Evolutionary conservation across 2,113 vertebrate species (phyloP), one percentile per base, ranked within the genome.

Genomic region (Paedocypris sp.): DNA sequence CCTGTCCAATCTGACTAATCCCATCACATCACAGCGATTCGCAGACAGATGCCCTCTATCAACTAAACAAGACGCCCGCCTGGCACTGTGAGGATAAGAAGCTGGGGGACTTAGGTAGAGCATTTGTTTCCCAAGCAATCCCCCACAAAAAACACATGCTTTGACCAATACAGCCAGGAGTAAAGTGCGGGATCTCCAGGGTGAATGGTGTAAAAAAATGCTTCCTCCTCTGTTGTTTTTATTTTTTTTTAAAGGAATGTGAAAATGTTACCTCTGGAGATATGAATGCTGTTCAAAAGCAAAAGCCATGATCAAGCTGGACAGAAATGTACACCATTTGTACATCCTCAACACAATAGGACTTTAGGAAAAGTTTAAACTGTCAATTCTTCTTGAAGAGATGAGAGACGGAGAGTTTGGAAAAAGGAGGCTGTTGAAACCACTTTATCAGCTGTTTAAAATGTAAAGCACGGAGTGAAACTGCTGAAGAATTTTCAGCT

Each of bases 1-100:
- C 59, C 71, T 66, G 79, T 74, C 72, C 65, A 47, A 67, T 75
- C 74, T 69, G 58, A 76, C 73, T 71, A 73, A 68, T 69, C 69
- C 59, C 25, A 65, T 50, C 68, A 64, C 66, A 72, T 69, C 69
- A 65, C 59, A 75, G 70, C 70, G 62, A 66, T 62, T 67, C 64
- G 49, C 59, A 70, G 74, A 75, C 75, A 68, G 66, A 72, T 62
- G 62, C 70, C 70, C 70, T 72, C 66, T 48, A 72, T 72, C 66
- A 72, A 77, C 58, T 62, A 45, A 31, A 57, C 43, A 49, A 39
- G 68, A 70, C 82, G 80, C 77, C 74, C 79, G 63, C 65, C 53
- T 73, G 68, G 51, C 15, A 46, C 71, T 71, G 71, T 75, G 69
- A 66, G 61, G 63, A 20, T 36, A 60, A 61, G 48, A 69, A 56